Evolutionary conservation across 2,888 invertebrate species (phyloP), one percentile per base, ranked within the genome.

Genomic region (Drepanosiphum platanoidis): DNA sequence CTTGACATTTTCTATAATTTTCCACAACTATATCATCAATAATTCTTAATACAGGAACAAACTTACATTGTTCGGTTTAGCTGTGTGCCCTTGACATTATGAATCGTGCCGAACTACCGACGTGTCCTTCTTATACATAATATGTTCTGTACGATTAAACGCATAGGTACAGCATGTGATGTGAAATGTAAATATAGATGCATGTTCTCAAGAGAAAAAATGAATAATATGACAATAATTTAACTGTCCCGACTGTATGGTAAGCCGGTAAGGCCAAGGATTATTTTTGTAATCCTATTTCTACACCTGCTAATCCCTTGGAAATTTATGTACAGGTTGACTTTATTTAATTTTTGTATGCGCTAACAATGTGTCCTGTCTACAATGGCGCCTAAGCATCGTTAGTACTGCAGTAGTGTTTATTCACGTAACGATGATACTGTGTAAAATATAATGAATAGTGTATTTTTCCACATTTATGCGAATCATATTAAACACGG

Each of bases 101-200:
- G 32, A 64, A 30, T 79, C 66, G 66, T 79, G 66, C 11, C 42
- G n/a, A n/a, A n/a, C n/a, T n/a, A n/a, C n/a, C n/a, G 36, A 11
- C 1, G 27, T 77, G 34, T 36, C 32, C 34, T 22, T 39, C 34
- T 27, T 9, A 36, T n/a, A 5, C 27, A 61, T 36, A n/a, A n/a
- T n/a, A n/a, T 61, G 36, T 70, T 70, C 34, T 36, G 36, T 32
- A 8, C 70, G 36, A 70, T 70, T 70, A 70, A 70, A 36, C 70
- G 52, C 1, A 22, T 52, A 8, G 22, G 22, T 52, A 52, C 18
- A 22, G 27, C n/a, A n/a, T 77, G 34, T 36, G 36, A 77, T 36
- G 27, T 78, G 22, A 64, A 39, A 64, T 78, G 78, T 78, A 78
- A 78, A 78, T 78, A 78, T 78, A 78, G 64, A 78, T 64, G 39